Evolutionary conservation across 1,140 invertebrate species (phyloP).

Genomic region (Megalopta genalis): DNA sequence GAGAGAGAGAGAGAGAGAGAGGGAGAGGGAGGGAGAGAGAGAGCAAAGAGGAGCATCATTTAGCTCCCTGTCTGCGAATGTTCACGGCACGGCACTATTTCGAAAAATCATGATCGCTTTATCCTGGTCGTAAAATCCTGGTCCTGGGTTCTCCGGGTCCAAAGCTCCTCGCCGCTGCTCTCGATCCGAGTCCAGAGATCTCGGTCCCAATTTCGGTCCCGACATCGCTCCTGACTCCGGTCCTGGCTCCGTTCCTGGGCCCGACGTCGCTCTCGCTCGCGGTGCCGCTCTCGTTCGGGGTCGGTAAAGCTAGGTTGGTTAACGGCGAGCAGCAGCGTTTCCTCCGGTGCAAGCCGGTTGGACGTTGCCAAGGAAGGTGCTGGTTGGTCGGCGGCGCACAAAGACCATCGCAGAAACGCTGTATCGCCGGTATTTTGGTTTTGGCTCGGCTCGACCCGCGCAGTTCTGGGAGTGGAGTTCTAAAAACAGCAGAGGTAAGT

Average conservation of each 20-base stretch:
- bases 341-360: conserved; percentile 59
- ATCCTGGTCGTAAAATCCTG: neutral
- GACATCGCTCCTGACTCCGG: no score
- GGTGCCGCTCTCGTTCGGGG: conserved; percentile 9
- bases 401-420: conserved; percentile 60
- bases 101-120: no score
- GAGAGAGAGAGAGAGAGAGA: no score
- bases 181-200: no score
- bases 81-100: no score
- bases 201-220: no score
- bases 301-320: conserved; percentile 53
- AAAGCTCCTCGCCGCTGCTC: neutral
- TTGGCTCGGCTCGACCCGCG: conserved; percentile 79
- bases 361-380: conserved; percentile 48
- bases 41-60: no score
- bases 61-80: no score
- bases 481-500: conserved; percentile 81
- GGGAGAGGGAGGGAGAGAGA: no score
- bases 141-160: no score
- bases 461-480: conserved; percentile 80
- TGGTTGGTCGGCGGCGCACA: conserved; percentile 55
- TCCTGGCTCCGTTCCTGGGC: no score
- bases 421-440: conserved; percentile 79
- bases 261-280: conserved; percentile 3
- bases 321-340: conserved; percentile 4